Base-by-base conservation (phyloP, 1,140 invertebrate species). In the Solenopsis fugax region DNA sequence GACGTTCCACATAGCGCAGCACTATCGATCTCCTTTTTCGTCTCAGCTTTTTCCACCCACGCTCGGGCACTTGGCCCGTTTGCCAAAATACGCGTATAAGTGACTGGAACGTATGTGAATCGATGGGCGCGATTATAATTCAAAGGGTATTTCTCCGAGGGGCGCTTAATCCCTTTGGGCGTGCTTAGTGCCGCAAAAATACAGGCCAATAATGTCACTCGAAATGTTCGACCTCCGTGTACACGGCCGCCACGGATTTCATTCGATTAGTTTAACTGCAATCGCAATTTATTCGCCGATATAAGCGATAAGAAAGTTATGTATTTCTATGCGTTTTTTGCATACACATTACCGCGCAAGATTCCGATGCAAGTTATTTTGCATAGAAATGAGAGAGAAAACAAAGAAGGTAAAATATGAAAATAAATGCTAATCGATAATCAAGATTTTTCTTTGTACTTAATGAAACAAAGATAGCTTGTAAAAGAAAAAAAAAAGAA, bases 81-180 rank as follows among this genome's bases (percentile, higher is more conserved):
- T 54, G 82, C 82, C 82, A 85, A 85, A 85, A 78, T n/a, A n/a
- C 48, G 60, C 18, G 48, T 64, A 65, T 78, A 65, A 85, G 82
- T 64, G 60, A 85, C 82, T 77, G 12, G 24, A 54, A 62, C 80
- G 69, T 75, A 60, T 75, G 80, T 50, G 69, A 84, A 84, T 62
- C 80, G 80, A 84, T 75, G 41, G 34, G 24, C 54, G 9, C 80
- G 80, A 84, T 84, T 84, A 84, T 84, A 84, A 84, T 84, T 84
- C 80, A 84, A 84, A 60, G 54, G 80, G 18, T 72, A 60, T 84
- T 56, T 52, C 48, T 21, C 41, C 69, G 71, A 48, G 45, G 29
- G 80, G 7, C 12, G 37, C 54, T 75, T 60, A 60, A 82, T 60
- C 54, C 80, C 80, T n/a, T 62, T 7, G 69, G 62, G 80, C 21